Evolutionary conservation across 2,113 vertebrate genomes (phyloP).

Genomic region (Anhinga rufa): DNA sequence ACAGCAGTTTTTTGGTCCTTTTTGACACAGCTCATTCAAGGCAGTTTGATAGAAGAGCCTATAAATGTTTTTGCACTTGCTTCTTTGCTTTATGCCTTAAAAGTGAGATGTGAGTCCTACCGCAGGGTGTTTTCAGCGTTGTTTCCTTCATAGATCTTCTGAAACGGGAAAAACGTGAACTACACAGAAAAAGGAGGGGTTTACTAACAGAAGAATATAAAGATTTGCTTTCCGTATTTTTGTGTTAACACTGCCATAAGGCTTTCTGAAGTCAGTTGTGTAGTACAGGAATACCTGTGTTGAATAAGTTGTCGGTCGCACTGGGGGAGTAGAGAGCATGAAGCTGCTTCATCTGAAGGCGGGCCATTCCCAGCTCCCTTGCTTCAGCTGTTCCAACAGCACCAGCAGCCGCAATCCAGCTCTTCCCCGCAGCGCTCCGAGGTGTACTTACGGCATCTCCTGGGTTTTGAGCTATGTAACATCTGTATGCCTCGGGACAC

Average conservation of each 20-base stretch:
- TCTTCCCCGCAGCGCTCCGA: fast-evolving
- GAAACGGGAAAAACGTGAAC: background rate
- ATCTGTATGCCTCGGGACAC: background rate
- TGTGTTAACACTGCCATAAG: too few relatives aligned
- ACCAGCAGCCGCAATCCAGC: background rate
- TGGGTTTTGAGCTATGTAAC: background rate
- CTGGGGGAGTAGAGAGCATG: background rate
- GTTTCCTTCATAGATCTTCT: background rate
- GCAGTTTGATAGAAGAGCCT: background rate
- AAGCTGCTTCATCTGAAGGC: background rate
- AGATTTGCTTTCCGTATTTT: background rate
- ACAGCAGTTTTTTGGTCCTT: background rate
- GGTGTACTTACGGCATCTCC: background rate
- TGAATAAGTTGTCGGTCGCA: background rate
- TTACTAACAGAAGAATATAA: background rate
- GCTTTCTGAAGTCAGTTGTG: background rate
- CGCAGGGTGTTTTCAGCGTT: background rate
- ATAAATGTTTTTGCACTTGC: background rate
- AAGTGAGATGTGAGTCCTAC: background rate
- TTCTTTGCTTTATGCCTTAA: background rate
- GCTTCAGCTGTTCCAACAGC: background rate
- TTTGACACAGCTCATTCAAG: background rate
- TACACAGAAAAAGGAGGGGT: background rate
- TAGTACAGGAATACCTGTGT: background rate
- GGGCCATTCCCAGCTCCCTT: background rate